phyloP scores from a whole-genome alignment of 2,888 invertebrate species.

The Coenonympha arcania region DNA sequence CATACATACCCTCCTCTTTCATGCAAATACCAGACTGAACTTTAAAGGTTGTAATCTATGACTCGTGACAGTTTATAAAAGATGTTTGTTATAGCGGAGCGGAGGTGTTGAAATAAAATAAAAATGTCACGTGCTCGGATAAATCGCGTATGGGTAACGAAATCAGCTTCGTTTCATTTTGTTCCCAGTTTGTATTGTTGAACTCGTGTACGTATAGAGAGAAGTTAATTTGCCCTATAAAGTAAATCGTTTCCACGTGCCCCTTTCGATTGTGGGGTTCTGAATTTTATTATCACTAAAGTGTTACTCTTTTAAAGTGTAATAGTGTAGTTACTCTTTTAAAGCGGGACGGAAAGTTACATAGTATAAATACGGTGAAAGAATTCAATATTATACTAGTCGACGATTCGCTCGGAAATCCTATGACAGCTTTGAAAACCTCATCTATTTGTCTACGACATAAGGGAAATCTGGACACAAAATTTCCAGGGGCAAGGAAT shows the following conservation, averaged over 20 bases:
- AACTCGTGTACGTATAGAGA: constrained; percentile 23
- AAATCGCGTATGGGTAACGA: constrained; percentile 10
- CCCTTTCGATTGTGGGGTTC: constrained; percentile 53
- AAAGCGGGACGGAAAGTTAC: neutral
- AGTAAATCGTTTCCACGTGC: constrained; percentile 57
- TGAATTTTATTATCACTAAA: constrained; percentile 54
- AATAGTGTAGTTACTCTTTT: constrained; percentile 36
- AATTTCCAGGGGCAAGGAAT: no score
- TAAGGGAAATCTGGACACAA: no score
- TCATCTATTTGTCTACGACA: no score
- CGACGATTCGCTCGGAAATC: no score
- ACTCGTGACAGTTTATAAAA: constrained; percentile 32
- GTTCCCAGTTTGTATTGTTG: constrained; percentile 24
- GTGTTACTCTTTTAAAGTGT: no score
- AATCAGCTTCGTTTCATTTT: constrained; percentile 14
- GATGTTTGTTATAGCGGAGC: constrained; percentile 14
- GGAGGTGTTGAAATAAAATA: constrained; percentile 16
- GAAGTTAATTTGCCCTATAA: constrained; percentile 51
- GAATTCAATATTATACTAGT: no score
- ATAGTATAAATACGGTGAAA: neutral
- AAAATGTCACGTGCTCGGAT: constrained; percentile 24
- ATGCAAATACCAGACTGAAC: constrained; percentile 65
- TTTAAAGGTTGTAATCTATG: constrained; percentile 64
- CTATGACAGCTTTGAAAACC: no score
- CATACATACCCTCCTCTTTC: constrained; percentile 24